Conservation (phyloP, 1,140 invertebrate genomes). For the Drosophila aff. region DNA sequence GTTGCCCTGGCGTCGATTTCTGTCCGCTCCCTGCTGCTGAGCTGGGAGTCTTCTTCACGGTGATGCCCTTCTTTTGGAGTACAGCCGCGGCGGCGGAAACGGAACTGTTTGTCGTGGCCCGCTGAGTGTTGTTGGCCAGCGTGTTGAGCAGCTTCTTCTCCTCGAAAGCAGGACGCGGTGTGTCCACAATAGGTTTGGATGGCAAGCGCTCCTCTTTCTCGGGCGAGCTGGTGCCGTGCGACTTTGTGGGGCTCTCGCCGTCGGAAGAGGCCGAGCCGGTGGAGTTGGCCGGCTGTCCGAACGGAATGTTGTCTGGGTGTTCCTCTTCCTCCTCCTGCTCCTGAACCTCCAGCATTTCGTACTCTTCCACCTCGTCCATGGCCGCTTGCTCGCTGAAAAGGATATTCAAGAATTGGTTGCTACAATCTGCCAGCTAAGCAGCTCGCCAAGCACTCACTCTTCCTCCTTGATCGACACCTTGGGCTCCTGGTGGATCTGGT, state of each 20-base stretch:
- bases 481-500: conserved; percentile 75
- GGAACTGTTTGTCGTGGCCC: conserved; percentile 28
- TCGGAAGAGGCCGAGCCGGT: conserved; percentile 72
- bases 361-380: conserved; percentile 80
- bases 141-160: conserved; percentile 79
- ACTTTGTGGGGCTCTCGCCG: conserved; percentile 77
- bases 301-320: conserved; percentile 21
- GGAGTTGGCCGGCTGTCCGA: conserved; percentile 50
- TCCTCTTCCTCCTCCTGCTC: conserved; percentile 75
- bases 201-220: conserved; percentile 74
- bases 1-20: conserved; percentile 24
- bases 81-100: conserved; percentile 72
- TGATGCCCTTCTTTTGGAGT: conserved; percentile 79
- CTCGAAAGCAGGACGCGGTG: conserved; percentile 67
- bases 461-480: conserved; percentile 58
- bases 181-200: conserved; percentile 56
- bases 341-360: conserved; percentile 80
- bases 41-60: conserved; percentile 69
- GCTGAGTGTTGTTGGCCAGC: conserved; percentile 62
- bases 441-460: conserved; percentile 58
- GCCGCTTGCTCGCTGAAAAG: conserved; percentile 48
- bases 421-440: too few relatives aligned
- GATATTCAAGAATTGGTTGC: not conserved
- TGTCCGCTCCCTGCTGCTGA: conserved; percentile 5
- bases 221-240: conserved; percentile 69